These are phyloP conservation scores for Mastigias papua DNA, from an alignment of 30 jellyfish, hydroid and myxozoan genomes.

Conservation along the genomic window DNA sequence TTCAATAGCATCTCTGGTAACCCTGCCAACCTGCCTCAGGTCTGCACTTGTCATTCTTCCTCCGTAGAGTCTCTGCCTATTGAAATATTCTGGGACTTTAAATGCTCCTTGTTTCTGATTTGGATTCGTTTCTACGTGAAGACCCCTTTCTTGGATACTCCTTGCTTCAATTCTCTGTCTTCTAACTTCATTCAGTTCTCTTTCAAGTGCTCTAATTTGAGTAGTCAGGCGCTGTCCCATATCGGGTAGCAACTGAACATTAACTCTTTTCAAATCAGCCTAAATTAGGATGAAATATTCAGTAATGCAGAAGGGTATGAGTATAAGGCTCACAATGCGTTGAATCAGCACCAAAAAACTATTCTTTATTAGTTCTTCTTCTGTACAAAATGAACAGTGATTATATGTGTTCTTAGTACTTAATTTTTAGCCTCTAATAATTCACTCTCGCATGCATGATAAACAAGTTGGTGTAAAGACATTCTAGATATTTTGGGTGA, in stretches of 20 bases:
- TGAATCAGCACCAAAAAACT: no score
- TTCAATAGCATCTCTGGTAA: constrained; percentile 91
- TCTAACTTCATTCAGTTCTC: constrained; percentile 12
- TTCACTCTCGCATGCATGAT: no score
- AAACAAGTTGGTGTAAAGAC: no score
- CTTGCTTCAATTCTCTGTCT: constrained; percentile 7
- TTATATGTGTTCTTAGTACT: no score
- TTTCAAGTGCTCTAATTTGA: constrained; percentile 26
- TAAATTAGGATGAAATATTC: neutral
- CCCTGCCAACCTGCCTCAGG: constrained; percentile 86
- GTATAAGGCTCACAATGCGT: no score
- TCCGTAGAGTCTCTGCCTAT: constrained; percentile 53
- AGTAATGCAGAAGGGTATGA: no score
- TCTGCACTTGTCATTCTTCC: constrained; percentile 87
- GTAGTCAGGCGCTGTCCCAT: constrained; percentile 27
- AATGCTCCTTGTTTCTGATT: neutral
- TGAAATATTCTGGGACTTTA: neutral
- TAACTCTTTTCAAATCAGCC: constrained; percentile 15
- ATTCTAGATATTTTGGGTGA: no score
- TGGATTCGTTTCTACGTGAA: neutral
- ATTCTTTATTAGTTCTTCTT: no score
- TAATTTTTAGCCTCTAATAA: no score
- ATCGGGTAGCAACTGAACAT: constrained; percentile 25
- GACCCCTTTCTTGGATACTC: neutral
- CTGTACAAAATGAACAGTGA: no score